phyloP scores from a whole-genome alignment of 2,888 invertebrate genomes.

The Phanerotoma sp. region DNA sequence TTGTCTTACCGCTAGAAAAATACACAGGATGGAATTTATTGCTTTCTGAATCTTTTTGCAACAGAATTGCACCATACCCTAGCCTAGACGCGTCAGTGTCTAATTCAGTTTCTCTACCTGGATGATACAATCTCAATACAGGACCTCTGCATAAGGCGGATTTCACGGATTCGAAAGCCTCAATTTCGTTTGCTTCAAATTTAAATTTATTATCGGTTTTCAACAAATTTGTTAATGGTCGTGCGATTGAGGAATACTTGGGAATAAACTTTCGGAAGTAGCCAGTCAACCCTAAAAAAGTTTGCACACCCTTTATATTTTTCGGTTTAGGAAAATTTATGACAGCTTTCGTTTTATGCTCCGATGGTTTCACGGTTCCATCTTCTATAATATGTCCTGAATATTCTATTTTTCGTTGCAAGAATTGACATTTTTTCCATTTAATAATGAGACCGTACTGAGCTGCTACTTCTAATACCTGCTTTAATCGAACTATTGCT shows the following conservation, averaged over 20 bases:
- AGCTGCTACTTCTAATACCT: slow-evolving; percentile 30
- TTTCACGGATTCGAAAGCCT: slow-evolving; percentile 2
- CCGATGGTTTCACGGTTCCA: slow-evolving; percentile 27
- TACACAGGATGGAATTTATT: too few species aligned
- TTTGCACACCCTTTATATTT: slow-evolving; percentile 21
- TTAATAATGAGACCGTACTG: slow-evolving; percentile 29
- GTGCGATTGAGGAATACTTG: slow-evolving; percentile 2
- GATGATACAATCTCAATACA: slow-evolving; percentile 23
- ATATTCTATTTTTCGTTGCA: neutral
- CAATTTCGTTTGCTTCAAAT: neutral
- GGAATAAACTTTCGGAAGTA: slow-evolving; percentile 32
- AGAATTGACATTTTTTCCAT: too few species aligned
- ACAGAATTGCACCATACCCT: slow-evolving; percentile 33
- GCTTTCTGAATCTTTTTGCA: too few species aligned
- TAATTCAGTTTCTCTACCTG: slow-evolving; percentile 28
- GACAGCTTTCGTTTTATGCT: slow-evolving; percentile 23
- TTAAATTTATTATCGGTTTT: neutral
- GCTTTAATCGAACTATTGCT: slow-evolving; percentile 17
- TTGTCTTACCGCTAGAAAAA: slow-evolving; percentile 27
- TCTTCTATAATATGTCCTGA: slow-evolving; percentile 20
- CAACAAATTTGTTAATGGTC: slow-evolving; percentile 6
- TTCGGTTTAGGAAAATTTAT: slow-evolving; percentile 25
- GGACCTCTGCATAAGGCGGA: slow-evolving; percentile 16
- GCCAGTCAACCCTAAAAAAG: slow-evolving; percentile 32
- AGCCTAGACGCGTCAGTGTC: slow-evolving; percentile 11